Percentiles rank a stretch among this genome's conserved stretches.
phyloP scores from a whole-genome alignment of 1,140 invertebrate species.

The Steinernema feltiae region DNA sequence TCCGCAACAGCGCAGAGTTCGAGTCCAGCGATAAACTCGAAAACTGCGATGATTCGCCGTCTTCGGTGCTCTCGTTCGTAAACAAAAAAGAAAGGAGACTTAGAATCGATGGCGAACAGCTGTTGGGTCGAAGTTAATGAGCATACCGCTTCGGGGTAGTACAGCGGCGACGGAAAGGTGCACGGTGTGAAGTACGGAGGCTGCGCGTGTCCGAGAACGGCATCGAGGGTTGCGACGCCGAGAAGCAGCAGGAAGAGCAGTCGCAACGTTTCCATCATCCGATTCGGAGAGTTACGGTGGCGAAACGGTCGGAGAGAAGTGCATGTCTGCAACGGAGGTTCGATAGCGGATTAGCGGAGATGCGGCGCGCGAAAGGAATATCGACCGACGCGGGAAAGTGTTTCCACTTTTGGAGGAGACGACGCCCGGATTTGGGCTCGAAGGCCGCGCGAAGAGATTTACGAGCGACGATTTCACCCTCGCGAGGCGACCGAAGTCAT shows the following conservation, averaged over 20 bases:
- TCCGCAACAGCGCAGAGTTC: no score
- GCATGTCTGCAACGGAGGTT: not conserved
- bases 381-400: not conserved
- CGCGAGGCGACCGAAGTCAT: not conserved
- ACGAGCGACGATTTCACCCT: not conserved
- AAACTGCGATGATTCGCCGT: no score
- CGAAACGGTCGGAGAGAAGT: not conserved
- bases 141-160: conserved; percentile 9
- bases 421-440: not conserved
- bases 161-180: conserved; percentile 11
- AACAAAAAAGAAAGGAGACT: not conserved
- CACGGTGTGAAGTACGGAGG: conserved; percentile 14
- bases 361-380: not conserved
- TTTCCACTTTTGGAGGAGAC: not conserved
- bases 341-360: not conserved
- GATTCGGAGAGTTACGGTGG: not conserved
- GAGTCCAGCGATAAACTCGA: no score
- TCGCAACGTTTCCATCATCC: not conserved
- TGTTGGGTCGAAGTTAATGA: not conserved
- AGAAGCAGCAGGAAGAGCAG: not conserved
- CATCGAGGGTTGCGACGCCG: not conserved
- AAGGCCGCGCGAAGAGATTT: not conserved
- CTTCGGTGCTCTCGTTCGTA: no score
- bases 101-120: not conserved
- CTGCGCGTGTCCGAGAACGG: not conserved